Evolutionary conservation across 2,888 invertebrate genomes (phyloP), one percentile per base, ranked within the genome.

Genomic region (Scrobipalpa costella): DNA sequence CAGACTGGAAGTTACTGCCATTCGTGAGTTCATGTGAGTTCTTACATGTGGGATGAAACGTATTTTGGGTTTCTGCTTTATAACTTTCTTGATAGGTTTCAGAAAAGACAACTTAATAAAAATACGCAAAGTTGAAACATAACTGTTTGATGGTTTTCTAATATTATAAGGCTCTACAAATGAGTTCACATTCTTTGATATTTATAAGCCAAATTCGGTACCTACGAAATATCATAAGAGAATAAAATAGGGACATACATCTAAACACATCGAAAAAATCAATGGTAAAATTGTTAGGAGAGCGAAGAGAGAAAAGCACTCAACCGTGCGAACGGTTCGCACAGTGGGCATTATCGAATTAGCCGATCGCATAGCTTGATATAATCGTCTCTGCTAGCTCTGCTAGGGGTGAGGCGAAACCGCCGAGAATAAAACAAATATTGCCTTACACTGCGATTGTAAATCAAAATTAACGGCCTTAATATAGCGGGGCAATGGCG

Each of bases 391-490:
- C 69, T 77, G 61, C 58, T 38, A 38, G 34, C 74, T 79, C 69
- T 77, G 61, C 58, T 38, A 52, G 34, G 52, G 61, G 21, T 61
- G 61, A 52, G 52, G 50, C 38, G 27, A 15, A 77, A 81, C 84
- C 80, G 75, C 75, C 73, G 79, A 81, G 86, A 88, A 90, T 90
- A 91, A 90, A 91, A 90, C 90, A 90, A 90, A 90, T 91, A 91
- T 91, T 90, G 90, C 90, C 90, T 88, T 88, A 86, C 88, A 84
- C 83, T 77, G 82, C 80, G 86, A 90, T 90, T 90, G 89, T 91
- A 91, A 91, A 91, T 90, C 90, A 91, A 91, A 90, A 91, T 91
- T 91, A 91, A 91, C 90, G 87, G 88, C 91, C 83, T 90, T 90
- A 91, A 91, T 90, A 91, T 90, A 86, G 89, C 90, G 77, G 76